Conservation (phyloP, 2,888 invertebrate genomes). For the Ichneumon xanthorius region DNA sequence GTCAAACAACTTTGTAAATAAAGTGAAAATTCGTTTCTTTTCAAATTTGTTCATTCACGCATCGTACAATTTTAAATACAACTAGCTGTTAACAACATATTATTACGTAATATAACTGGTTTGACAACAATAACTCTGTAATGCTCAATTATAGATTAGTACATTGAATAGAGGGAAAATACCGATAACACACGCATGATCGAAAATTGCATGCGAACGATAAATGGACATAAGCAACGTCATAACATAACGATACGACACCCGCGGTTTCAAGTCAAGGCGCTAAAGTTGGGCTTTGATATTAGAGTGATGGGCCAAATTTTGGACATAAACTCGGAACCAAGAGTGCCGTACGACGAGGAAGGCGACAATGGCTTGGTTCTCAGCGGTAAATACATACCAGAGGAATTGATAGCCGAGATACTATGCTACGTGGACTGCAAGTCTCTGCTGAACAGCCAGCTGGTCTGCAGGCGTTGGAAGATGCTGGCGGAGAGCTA, state of each 20-base stretch:
- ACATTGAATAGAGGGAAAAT: not conserved
- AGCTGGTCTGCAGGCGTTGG: slow-evolving; percentile 86
- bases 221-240: not conserved
- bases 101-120: not conserved
- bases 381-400: slow-evolving; percentile 82
- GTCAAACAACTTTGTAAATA: too few relatives aligned
- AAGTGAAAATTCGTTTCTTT: too few relatives aligned
- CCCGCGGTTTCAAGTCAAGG: not conserved
- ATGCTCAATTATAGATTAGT: not conserved
- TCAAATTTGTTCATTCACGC: too few relatives aligned
- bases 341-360: slow-evolving; percentile 62
- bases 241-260: not conserved
- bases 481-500: slow-evolving; percentile 83
- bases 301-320: slow-evolving; percentile 61
- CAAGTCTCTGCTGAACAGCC: slow-evolving; percentile 83
- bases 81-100: too few relatives aligned
- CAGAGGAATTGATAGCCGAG: slow-evolving; percentile 85
- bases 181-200: not conserved
- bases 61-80: too few relatives aligned
- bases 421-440: slow-evolving; percentile 84
- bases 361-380: slow-evolving; percentile 82
- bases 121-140: not conserved
- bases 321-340: slow-evolving; percentile 13
- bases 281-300: not conserved
- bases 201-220: not conserved